These are phyloP conservation scores for Troides helena DNA, from an alignment of 2,888 invertebrate genomes.

Conservation along the genomic window DNA sequence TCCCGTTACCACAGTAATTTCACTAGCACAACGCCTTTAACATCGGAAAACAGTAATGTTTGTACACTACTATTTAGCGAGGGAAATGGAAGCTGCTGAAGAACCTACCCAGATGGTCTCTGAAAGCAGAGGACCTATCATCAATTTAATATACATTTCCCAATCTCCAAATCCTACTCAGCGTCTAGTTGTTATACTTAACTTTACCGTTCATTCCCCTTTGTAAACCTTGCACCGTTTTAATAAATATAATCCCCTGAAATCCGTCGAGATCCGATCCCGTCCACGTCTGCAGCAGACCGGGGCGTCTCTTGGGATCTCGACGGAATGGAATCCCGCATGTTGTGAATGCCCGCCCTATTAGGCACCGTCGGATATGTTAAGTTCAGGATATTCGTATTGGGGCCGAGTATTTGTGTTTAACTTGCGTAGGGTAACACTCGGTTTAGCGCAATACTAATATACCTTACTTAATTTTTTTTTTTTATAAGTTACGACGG, in stretches of 20 bases:
- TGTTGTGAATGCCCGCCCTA: slow-evolving; percentile 47
- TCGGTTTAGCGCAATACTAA: neutral
- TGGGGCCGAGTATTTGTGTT: slow-evolving; percentile 29
- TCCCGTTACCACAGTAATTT: too few species aligned
- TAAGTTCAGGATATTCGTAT: slow-evolving; percentile 37
- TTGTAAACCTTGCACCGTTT: slow-evolving; percentile 32
- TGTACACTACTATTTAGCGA: too few species aligned
- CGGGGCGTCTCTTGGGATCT: slow-evolving; percentile 37
- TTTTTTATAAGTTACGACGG: too few species aligned
- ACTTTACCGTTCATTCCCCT: slow-evolving; percentile 17
- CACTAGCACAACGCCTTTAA: too few species aligned
- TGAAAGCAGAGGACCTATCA: too few species aligned
- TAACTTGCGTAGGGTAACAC: slow-evolving; percentile 20
- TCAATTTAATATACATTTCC: neutral
- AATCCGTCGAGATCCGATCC: slow-evolving; percentile 42
- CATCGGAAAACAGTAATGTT: too few species aligned
- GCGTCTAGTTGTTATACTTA: neutral
- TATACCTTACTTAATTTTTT: neutral
- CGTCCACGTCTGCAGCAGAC: slow-evolving; percentile 31
- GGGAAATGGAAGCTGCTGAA: too few species aligned
- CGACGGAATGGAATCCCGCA: slow-evolving; percentile 40
- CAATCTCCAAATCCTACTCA: slow-evolving; percentile 1
- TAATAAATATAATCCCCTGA: slow-evolving; percentile 43
- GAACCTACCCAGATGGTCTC: too few species aligned
- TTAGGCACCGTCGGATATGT: slow-evolving; percentile 41